Conservation (phyloP, 2,113 vertebrate genomes). For the Mirounga angustirostris region DNA sequence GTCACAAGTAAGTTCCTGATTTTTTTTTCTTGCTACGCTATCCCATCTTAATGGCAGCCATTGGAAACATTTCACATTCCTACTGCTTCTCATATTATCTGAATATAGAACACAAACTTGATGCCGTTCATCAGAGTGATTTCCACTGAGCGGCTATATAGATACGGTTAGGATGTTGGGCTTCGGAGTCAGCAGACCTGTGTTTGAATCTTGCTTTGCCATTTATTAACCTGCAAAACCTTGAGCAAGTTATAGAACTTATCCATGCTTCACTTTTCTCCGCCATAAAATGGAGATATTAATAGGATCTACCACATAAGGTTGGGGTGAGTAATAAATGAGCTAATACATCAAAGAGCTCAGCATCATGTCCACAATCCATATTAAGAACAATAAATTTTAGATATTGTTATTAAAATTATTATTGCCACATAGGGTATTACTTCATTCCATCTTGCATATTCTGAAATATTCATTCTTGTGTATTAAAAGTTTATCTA, state of each 20-base stretch:
- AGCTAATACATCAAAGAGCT: background rate
- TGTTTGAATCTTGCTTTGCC: background rate
- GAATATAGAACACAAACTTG: background rate
- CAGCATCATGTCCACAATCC: background rate
- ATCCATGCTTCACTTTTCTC: background rate
- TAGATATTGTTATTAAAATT: background rate
- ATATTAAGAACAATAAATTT: slow-evolving; percentile 3
- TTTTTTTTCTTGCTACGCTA: background rate
- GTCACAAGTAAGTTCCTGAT: slow-evolving; percentile 87
- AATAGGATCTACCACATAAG: background rate
- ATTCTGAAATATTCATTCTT: background rate
- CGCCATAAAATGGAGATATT: background rate
- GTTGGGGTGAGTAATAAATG: background rate
- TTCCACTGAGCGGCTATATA: background rate
- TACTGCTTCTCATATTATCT: background rate
- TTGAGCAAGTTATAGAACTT: background rate
- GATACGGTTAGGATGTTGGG: background rate
- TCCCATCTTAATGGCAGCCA: background rate
- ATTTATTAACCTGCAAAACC: background rate
- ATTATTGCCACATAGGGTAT: background rate
- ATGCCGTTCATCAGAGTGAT: background rate
- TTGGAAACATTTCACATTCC: background rate
- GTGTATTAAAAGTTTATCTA: background rate
- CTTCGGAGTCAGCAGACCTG: background rate
- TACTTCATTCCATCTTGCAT: background rate